Base-by-base conservation (phyloP, 1,140 invertebrate species). In the Drosophila kohkoa region DNA sequence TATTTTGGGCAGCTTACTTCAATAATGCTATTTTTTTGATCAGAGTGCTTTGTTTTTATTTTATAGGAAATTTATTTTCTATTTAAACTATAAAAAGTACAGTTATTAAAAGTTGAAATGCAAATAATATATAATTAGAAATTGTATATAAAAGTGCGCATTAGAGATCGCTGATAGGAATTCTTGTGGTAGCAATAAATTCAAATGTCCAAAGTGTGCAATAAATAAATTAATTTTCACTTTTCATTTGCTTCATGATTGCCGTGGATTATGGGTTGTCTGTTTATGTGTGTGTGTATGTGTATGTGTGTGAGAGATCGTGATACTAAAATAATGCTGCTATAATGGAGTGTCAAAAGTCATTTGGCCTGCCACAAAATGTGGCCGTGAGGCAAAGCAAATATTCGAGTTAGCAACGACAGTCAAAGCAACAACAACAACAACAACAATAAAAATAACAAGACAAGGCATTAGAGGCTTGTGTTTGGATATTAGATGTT, bases 291-390 rank as follows among this genome's bases (percentile, higher is more conserved):
- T 20, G 16, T 16, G 16, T 15, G 15, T 15, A 15, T 16, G 16
- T 16, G 20, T 20, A 20, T 20, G 20, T 25, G 20, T 25, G 20
- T 25, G 20, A 25, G 11, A 43, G 58, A 11, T 60, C 58, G 25
- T 60, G 5, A 43, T 46, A 65, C 63, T 45, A 55, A 20, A 45
- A 65, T 32, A 54, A 51, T 65, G 16, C 35, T 10, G 35, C 35
- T 10, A 38, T 43, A 59, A 58, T 11, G 30, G 66, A 63, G 67
- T 70, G 67, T 70, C 67, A 70, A 63, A 63, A 70, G 67, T 70
- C 67, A 70, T 49, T 43, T 55, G 13, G 43, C 28, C 28, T 46
- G 52, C 41, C 64, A 35, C 52, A 45, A 48, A 55, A 46, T 16
- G 16, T 15, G 51, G 41, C 52, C 38, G 15, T 15, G 28, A 48